A percentile compares a stretch with the other conserved stretches of the same genome.
Conservation (phyloP, 2,888 invertebrate genomes). For the Cryptophagus acutangulus region DNA sequence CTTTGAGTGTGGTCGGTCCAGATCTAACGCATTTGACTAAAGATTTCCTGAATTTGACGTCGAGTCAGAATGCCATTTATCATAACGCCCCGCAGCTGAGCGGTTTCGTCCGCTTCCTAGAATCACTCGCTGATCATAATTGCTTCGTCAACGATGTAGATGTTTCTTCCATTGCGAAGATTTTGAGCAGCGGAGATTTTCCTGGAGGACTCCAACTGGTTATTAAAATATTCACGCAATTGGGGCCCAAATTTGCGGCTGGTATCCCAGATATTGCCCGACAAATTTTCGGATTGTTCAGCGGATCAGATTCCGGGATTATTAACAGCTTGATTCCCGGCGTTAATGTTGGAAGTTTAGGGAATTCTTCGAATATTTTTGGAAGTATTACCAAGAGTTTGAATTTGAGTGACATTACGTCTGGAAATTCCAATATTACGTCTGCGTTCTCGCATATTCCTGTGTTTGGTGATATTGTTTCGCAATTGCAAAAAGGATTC, state of each 20-base stretch:
- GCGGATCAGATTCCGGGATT: no score
- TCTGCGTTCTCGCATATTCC: constrained; percentile 1
- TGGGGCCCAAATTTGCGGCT: background rate
- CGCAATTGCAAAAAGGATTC: background rate
- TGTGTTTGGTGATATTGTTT: background rate
- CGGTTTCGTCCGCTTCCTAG: background rate
- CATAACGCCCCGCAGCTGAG: background rate
- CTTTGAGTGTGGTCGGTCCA: background rate
- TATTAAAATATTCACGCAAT: background rate
- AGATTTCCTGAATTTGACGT: background rate
- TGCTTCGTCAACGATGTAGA: background rate
- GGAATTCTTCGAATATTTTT: constrained; percentile 1
- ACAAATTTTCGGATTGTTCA: background rate
- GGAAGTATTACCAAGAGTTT: background rate
- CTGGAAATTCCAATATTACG: background rate
- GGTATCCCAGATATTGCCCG: background rate
- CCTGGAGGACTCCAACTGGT: background rate
- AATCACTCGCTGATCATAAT: background rate
- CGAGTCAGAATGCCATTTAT: background rate
- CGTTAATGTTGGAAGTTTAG: background rate
- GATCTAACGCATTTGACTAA: background rate
- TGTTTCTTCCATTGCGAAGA: background rate
- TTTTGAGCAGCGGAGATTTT: background rate
- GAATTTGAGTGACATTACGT: background rate
- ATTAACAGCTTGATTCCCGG: no score